phyloP scores from a whole-genome alignment of 2,797 vertebrate species.

The Alosa sapidissima region DNA sequence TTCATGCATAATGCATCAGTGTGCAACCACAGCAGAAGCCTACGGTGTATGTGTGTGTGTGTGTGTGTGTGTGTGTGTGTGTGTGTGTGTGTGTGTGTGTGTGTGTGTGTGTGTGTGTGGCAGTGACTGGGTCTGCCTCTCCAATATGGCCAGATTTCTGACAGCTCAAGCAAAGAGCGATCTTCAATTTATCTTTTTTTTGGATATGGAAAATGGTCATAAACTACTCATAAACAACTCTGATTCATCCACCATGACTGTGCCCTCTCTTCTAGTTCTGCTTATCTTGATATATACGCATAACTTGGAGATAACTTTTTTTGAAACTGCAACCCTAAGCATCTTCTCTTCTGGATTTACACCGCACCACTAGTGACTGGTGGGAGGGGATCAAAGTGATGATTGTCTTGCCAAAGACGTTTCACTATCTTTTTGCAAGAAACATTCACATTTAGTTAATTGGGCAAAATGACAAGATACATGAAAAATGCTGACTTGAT shows the following conservation, averaged over 20 bases:
- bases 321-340: conserved; percentile 9
- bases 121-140: not conserved
- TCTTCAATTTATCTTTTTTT: conserved; percentile 24
- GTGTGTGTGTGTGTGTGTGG: conserved; percentile 4
- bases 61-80: not conserved
- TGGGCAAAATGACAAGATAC: conserved; percentile 14
- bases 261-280: not conserved
- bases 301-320: conserved; percentile 15
- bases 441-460: conserved; percentile 1
- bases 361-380: not conserved
- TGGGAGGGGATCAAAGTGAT: conserved; percentile 19
- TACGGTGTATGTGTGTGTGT: not conserved
- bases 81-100: conserved; percentile 33
- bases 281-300: not conserved
- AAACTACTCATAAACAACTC: not conserved
- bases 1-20: conserved; percentile 65
- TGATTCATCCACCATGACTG: not conserved
- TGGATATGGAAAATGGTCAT: not conserved
- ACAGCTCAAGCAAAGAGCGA: conserved; percentile 39
- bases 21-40: conserved; percentile 32
- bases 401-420: not conserved
- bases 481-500: conserved; percentile 48
- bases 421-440: not conserved
- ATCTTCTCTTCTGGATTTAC: not conserved
- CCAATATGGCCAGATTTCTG: conserved; percentile 34